Conservation (phyloP, 64 coral and sea anemone genomes). For the Acropora tenuis region DNA sequence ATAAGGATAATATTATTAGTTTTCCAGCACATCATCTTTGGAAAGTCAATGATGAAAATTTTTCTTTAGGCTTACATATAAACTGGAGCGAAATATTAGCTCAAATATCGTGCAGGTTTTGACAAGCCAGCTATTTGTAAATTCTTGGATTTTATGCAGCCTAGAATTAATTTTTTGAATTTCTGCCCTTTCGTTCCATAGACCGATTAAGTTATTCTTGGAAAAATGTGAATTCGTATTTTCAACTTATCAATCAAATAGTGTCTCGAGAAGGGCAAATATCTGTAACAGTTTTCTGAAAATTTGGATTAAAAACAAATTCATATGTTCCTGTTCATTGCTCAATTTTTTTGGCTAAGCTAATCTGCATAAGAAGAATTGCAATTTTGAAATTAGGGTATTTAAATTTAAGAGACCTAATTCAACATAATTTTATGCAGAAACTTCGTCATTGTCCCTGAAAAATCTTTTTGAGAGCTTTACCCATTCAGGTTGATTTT, state of each 20-base stretch:
- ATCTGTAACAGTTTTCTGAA: neutral
- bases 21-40: neutral
- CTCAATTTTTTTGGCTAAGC: slow-evolving; percentile 7
- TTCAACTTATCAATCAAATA: neutral
- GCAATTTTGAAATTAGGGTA: neutral
- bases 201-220: neutral
- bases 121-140: neutral
- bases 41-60: neutral
- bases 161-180: neutral
- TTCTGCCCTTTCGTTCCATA: neutral
- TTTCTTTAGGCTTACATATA: neutral
- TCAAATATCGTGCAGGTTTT: neutral
- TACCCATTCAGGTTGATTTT: neutral
- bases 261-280: neutral
- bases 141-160: neutral
- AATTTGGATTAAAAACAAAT: neutral
- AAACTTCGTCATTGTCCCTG: neutral
- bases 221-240: neutral
- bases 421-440: neutral
- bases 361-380: neutral
- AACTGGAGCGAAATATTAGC: neutral
- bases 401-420: neutral
- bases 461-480: neutral
- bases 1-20: neutral
- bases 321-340: neutral